These are phyloP conservation scores for Spongia lamella DNA, from an alignment of 37 sponge, comb jelly and placozoan genomes.

Conservation along the genomic window DNA sequence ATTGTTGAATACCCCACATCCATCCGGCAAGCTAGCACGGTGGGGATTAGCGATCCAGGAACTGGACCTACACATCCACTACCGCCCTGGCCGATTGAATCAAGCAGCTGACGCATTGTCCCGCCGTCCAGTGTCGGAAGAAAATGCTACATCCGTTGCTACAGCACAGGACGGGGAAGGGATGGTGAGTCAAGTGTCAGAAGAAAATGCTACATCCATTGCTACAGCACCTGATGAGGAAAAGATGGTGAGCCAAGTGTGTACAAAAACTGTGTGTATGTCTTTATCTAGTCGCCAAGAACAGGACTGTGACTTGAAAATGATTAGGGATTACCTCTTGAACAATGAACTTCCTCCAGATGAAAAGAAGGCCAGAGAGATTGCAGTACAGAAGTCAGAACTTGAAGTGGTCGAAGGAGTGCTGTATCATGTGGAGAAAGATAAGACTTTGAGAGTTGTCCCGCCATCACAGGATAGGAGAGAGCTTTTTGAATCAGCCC, in stretches of 20 bases:
- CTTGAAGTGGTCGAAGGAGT: constrained; percentile 6
- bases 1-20: constrained; percentile 13
- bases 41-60: constrained; percentile 19
- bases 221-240: no score
- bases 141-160: no score
- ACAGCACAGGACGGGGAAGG: no score
- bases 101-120: constrained; percentile 33
- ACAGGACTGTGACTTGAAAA: no score
- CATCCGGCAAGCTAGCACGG: constrained; percentile 7
- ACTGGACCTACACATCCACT: constrained; percentile 20
- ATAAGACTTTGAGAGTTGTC: constrained; percentile 7
- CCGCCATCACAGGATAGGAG: constrained; percentile 7
- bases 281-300: no score
- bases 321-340: no score
- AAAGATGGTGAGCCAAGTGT: no score
- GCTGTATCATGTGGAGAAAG: constrained; percentile 11
- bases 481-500: neutral
- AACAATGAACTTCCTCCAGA: neutral
- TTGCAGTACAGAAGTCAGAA: neutral
- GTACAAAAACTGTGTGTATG: no score
- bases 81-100: constrained; percentile 24
- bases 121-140: no score
- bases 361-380: constrained; percentile 9
- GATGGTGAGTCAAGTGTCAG: no score
- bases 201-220: no score